Evolutionary conservation across 2,113 vertebrate species (phyloP), one percentile per base, ranked within the genome.

Genomic region (Bungarus multicinctus): DNA sequence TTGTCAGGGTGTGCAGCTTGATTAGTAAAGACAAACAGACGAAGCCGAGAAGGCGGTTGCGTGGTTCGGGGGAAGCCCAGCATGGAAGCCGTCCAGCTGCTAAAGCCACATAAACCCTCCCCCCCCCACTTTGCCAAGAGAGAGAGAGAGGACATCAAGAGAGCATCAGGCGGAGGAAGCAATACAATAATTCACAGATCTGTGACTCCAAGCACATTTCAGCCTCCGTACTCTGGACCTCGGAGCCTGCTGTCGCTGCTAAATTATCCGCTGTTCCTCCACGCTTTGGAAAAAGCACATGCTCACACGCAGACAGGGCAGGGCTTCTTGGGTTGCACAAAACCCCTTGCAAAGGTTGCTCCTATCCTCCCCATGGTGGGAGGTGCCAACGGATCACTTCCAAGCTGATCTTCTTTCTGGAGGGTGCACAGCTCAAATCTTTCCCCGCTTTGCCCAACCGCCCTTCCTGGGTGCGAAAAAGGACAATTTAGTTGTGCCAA

Each of bases 21-120:
- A 99, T 98, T 99, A 99, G 98, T 98, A 98, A 97, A 98, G 98
- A 99, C 98, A 98, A 99, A 99, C 98, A 98, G 97, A 95, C 97
- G 97, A 98, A 98, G 98, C 97, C 98, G 98, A 98, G 98, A 97
- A 97, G 96, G 97, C 97, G 96, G 96, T 97, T 97, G 97, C 96
- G 94, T 3, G 2, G 6, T 30, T 74, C 97, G 96, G 97, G 97
- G 98, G 97, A 95, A 94, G 96, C 94, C 58, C 12, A 97, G 97
- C 97, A 97, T 97, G 96, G 81, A 97, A 97, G 97, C 97, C 97
- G 97, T 98, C 97, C 97, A 97, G 96, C 96, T 96, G 96, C 95
- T 96, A 96, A 97, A 96, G 96, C 96, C 91, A 93, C 92, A 93
- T 95, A 94, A n/a, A n/a, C n/a, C n/a, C n/a, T n/a, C 54, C 54